Evolutionary conservation across 2,113 vertebrate species (phyloP), one percentile per base, ranked within the genome.

Genomic region (Tupaia chinensis): DNA sequence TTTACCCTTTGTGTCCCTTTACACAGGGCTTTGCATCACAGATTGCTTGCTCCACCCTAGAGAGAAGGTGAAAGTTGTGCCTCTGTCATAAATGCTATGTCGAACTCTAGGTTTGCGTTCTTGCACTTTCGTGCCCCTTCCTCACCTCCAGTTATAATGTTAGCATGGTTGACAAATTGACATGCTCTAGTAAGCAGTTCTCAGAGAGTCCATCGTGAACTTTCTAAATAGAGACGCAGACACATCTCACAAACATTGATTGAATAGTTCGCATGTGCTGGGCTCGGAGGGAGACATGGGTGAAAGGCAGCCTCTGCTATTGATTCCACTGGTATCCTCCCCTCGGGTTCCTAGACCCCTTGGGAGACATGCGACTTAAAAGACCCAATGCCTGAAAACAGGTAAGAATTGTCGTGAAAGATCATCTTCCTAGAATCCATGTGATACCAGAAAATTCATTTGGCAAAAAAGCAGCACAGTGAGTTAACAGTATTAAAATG

Each of bases 21-120:
- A 1, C 13, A 9, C 9, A 0, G 0, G 10, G 8, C 68, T 3
- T 34, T 13, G 0, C 25, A 7, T 63, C 32, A 54, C 15, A 4
- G 7, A 5, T 10, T 4, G 27, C 77, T 73, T 56, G 69, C 29
- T 72, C 1, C 34, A 1, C 2, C n/a, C 12, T 34, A 84, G 58
- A 65, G 60, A 32, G 56, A 56, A 56, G 32, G 22, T 13, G 2
- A 58, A 63, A 58, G 53, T 8, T 7, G 2, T 0, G 2, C 23
- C 78, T 58, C 56, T 7, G 7, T 74, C 22, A 1, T 1, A 1
- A 0, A 0, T 2, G 4, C 74, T 53, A 0, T 3, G 2, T n/a
- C 4, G 1, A 25, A 44, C 60, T 72, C 60, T 14, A 19, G 85
- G 32, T 56, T 13, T 58, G 79, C 23, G 66, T 16, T 54, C 83